Evolutionary conservation across 2,113 vertebrate genomes (phyloP).

Genomic region (Opisthocomus hoazin): DNA sequence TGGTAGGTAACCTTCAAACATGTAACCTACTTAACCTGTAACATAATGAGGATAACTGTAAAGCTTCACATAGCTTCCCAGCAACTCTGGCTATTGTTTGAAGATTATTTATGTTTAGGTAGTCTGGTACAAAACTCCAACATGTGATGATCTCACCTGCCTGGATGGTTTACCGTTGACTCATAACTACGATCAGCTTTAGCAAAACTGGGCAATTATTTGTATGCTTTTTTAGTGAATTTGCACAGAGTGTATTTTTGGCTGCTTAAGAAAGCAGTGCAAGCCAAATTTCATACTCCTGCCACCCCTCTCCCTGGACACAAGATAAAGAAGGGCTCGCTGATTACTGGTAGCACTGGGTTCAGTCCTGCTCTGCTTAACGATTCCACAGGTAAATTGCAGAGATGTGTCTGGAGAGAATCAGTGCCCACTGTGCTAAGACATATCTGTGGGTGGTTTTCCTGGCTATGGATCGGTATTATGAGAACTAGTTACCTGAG

Average conservation of each 20-base stretch:
- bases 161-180: not conserved
- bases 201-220: not conserved
- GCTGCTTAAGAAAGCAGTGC: not conserved
- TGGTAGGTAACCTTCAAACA: slow-evolving; percentile 9
- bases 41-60: slow-evolving; percentile 35
- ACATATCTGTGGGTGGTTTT: not conserved
- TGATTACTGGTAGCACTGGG: not conserved
- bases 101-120: not conserved
- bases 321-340: not conserved
- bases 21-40: slow-evolving; percentile 26
- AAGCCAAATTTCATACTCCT: not conserved
- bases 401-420: not conserved
- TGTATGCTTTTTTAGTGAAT: not conserved
- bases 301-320: not conserved
- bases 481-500: not conserved
- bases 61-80: not conserved
- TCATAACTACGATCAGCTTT: not conserved
- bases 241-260: not conserved
- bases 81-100: not conserved
- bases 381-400: not conserved
- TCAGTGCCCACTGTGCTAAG: not conserved
- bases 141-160: not conserved
- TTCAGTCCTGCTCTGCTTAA: not conserved
- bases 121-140: not conserved
- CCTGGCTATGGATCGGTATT: not conserved